Evolutionary conservation across 2,113 vertebrate species (phyloP).

Genomic region (Protobothrops mucrosquamatus): DNA sequence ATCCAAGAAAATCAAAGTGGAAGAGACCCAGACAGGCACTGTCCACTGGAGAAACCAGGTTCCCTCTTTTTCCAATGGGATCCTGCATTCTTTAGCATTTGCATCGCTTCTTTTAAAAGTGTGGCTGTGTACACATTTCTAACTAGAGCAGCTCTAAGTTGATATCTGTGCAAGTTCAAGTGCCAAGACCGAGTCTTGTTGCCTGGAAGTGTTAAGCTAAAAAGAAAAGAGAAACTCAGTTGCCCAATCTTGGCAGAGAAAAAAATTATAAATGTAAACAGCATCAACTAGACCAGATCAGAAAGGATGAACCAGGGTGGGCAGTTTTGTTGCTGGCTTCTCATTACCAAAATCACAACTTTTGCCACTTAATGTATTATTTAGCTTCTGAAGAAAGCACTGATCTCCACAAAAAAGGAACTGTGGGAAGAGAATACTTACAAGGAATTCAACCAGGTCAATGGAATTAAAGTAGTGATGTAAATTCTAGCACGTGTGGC

Average conservation of each 20-base stretch:
- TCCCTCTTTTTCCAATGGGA: constrained; percentile 41
- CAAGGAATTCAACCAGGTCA: not conserved
- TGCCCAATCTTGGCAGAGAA: not conserved
- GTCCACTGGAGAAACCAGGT: constrained; percentile 5
- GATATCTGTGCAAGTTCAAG: not conserved
- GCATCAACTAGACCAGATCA: too few species aligned
- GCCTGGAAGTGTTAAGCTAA: not conserved
- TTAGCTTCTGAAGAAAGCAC: not conserved
- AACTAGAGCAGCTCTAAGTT: not conserved
- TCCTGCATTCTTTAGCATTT: constrained; percentile 40
- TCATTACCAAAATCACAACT: not conserved
- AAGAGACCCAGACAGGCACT: constrained; percentile 44
- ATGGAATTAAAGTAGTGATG: too few species aligned
- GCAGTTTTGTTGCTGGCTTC: not conserved
- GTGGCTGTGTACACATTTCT: too few species aligned
- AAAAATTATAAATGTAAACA: not conserved
- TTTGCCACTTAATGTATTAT: not conserved
- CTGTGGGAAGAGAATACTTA: not conserved
- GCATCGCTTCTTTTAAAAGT: not conserved
- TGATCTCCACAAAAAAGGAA: not conserved
- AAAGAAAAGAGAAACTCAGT: not conserved
- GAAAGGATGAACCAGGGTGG: not conserved
- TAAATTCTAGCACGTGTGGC: not conserved
- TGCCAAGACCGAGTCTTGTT: not conserved
- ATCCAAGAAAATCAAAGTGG: constrained; percentile 36